These are phyloP conservation scores for Cyprinodon diabolis DNA, from an alignment of 2,797 vertebrate species.

Conservation along the genomic window DNA sequence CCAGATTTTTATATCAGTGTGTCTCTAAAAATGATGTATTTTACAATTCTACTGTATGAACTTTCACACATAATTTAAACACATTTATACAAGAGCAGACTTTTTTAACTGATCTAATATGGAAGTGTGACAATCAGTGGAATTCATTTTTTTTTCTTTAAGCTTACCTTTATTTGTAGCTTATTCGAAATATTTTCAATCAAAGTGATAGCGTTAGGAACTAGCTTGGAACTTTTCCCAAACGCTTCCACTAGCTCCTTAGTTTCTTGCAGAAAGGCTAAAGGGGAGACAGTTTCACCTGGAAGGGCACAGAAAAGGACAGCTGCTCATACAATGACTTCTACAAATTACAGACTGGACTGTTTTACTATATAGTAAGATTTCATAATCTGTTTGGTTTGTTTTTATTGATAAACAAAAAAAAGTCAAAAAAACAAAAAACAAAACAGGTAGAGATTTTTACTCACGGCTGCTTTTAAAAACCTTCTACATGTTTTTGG, in stretches of 20 bases:
- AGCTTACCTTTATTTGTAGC: slow-evolving; percentile 63
- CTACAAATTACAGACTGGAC: background rate
- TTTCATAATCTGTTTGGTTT: background rate
- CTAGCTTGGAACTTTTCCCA: slow-evolving; percentile 48
- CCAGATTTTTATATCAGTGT: too few relatives aligned
- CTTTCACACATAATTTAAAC: background rate
- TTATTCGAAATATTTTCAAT: slow-evolving; percentile 58
- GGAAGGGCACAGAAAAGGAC: slow-evolving; percentile 13
- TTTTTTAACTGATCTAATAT: background rate
- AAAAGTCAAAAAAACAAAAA: background rate
- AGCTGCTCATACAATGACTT: background rate
- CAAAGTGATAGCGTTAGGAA: slow-evolving; percentile 51
- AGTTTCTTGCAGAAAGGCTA: slow-evolving; percentile 53
- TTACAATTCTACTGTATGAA: background rate
- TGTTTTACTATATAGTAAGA: background rate
- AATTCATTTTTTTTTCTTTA: background rate
- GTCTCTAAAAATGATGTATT: background rate
- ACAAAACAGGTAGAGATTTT: background rate
- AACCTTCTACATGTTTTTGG: too few relatives aligned
- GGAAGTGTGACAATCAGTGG: background rate
- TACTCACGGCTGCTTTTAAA: background rate
- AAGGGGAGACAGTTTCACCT: slow-evolving; percentile 53
- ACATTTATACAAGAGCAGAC: background rate
- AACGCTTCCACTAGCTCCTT: slow-evolving; percentile 69
- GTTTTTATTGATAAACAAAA: background rate